These are phyloP conservation scores for Tupaia tana DNA, from an alignment of 2,113 vertebrate genomes.

Conservation along the genomic window DNA sequence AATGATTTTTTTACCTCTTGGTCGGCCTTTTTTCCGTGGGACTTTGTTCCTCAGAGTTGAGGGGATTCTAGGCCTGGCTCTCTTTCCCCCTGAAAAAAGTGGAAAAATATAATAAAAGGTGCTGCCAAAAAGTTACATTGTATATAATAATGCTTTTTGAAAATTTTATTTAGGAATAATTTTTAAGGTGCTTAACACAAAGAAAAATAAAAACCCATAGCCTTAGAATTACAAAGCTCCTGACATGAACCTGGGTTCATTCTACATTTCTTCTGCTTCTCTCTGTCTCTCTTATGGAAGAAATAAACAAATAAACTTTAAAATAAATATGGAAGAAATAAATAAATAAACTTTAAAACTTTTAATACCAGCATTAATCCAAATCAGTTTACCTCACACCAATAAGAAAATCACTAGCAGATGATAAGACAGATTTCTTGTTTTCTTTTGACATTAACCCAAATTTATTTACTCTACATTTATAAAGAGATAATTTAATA, in stretches of 20 bases:
- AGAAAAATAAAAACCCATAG: background rate
- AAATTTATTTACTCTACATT: background rate
- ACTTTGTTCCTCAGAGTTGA: background rate
- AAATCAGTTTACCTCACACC: background rate
- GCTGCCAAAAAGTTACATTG: background rate
- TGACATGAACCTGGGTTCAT: background rate
- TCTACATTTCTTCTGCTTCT: background rate
- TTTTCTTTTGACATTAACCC: constrained; percentile 12
- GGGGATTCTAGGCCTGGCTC: background rate
- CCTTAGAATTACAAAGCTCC: background rate
- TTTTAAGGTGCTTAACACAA: background rate
- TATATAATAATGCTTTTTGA: background rate
- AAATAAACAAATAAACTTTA: too few species aligned
- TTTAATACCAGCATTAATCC: background rate
- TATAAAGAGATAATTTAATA: background rate
- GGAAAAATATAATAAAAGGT: background rate
- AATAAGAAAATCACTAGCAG: too few species aligned
- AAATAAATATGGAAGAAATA: too few species aligned
- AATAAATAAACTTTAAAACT: background rate
- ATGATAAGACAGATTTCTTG: background rate
- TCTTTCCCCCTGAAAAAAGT: constrained; percentile 43
- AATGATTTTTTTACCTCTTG: constrained; percentile 31
- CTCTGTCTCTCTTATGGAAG: too few species aligned
- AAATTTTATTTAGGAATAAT: background rate
- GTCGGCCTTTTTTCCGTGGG: background rate